Evolutionary conservation across 2,113 vertebrate genomes (phyloP).

Genomic region (Oncorhynchus nerka): DNA sequence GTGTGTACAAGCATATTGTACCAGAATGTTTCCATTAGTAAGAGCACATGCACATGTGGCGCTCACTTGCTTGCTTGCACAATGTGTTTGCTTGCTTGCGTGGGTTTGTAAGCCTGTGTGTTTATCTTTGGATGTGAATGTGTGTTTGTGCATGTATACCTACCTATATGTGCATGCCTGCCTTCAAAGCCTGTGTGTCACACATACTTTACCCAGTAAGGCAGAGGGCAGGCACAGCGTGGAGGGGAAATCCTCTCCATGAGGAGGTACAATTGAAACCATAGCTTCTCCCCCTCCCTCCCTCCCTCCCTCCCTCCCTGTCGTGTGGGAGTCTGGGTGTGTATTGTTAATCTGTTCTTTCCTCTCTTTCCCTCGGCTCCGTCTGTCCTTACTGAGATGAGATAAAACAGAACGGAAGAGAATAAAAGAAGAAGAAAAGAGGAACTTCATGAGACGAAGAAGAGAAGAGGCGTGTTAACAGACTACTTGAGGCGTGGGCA

Average conservation of each 20-base stretch:
- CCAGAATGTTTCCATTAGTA: background rate
- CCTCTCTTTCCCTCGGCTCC: background rate
- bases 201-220: background rate
- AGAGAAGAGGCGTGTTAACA: background rate
- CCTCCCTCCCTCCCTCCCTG: background rate
- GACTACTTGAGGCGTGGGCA: too few species aligned
- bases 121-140: background rate
- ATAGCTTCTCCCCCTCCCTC: background rate
- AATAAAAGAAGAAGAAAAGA: background rate
- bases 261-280: slow-evolving; percentile 20
- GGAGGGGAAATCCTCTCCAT: slow-evolving; percentile 38
- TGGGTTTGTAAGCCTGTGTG: background rate
- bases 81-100: background rate
- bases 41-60: slow-evolving; percentile 21
- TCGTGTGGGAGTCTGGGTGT: background rate
- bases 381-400: background rate
- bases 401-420: background rate
- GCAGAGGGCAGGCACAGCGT: background rate
- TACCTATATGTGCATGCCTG: background rate
- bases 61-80: slow-evolving; percentile 1
- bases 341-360: background rate
- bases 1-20: too few species aligned
- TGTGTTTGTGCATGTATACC: background rate
- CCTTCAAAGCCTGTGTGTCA: background rate
- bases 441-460: background rate